A percentile compares a stretch with the other conserved stretches of the same genome.
Conservation (phyloP, 2,888 invertebrate species). For the Dynastes hyllus region DNA sequence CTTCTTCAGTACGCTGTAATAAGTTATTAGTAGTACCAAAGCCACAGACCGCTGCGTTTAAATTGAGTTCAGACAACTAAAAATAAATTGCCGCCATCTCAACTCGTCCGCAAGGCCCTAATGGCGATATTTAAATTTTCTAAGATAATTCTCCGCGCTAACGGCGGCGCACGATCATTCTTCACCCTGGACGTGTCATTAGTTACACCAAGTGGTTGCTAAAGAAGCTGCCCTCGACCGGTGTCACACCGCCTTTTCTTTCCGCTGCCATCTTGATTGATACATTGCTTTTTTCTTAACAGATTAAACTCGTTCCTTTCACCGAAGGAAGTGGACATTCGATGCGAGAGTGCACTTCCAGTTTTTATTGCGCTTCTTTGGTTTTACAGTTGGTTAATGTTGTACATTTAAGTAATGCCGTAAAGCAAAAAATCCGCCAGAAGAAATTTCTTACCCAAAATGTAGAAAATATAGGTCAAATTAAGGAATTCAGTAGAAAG, state of each 20-base stretch:
- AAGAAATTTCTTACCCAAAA: neutral
- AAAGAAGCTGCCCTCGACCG: constrained; percentile 65
- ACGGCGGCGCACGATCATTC: constrained; percentile 59
- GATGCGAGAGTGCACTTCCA: constrained; percentile 46
- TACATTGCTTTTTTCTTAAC: constrained; percentile 62
- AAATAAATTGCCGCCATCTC: constrained; percentile 41
- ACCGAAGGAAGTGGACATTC: constrained; percentile 52
- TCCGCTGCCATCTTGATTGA: constrained; percentile 65
- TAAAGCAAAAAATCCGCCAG: neutral
- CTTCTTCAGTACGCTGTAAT: constrained; percentile 16
- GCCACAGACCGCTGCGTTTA: constrained; percentile 33
- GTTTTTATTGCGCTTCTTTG: constrained; percentile 46
- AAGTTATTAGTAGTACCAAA: constrained; percentile 38
- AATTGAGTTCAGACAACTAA: constrained; percentile 38
- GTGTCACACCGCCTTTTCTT: constrained; percentile 64
- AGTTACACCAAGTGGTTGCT: constrained; percentile 66
- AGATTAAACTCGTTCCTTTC: constrained; percentile 55
- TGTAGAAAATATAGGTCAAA: neutral
- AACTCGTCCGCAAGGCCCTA: constrained; percentile 35
- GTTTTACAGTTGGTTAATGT: constrained; percentile 20
- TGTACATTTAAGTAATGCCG: constrained; percentile 8
- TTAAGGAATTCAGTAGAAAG: neutral
- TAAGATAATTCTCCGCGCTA: constrained; percentile 52
- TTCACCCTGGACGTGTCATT: constrained; percentile 65
- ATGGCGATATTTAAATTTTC: constrained; percentile 53